A percentile compares a stretch with the other conserved stretches of the same genome.
These are phyloP conservation scores for Diaprepes abbreviatus DNA, from an alignment of 2,888 invertebrate species.

Conservation along the genomic window DNA sequence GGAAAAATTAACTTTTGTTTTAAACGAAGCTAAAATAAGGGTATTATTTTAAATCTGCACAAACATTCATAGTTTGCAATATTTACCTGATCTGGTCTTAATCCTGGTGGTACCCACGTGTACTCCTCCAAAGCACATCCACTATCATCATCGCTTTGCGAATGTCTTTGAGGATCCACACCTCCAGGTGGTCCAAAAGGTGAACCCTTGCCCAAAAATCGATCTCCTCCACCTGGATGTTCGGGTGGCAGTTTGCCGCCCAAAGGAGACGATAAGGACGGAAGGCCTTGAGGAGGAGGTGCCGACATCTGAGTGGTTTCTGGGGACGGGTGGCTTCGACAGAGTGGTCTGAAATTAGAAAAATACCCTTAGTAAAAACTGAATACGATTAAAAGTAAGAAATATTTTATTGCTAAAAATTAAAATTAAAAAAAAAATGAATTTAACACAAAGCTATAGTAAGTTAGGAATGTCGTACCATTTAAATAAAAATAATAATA, in stretches of 20 bases:
- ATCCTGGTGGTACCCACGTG: conserved; percentile 97
- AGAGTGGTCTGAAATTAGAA: conserved; percentile 79
- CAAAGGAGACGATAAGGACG: conserved; percentile 65
- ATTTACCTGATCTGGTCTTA: conserved; percentile 95
- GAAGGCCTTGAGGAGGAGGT: conserved; percentile 54
- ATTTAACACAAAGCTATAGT: no score
- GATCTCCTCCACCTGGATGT: conserved; percentile 70
- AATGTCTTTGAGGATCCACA: conserved; percentile 83
- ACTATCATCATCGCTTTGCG: conserved; percentile 97
- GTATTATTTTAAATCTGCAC: no score
- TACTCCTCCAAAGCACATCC: conserved; percentile 98
- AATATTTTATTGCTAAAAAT: no score
- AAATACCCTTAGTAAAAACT: background rate
- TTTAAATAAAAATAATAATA: no score
- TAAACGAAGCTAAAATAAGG: no score
- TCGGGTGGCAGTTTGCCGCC: conserved; percentile 64
- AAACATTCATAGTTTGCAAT: background rate
- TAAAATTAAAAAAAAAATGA: no score
- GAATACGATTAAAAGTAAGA: background rate
- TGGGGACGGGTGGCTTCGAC: conserved; percentile 85
- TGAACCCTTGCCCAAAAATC: conserved; percentile 74
- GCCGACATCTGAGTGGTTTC: conserved; percentile 64
- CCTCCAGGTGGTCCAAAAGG: conserved; percentile 70
- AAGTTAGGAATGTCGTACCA: no score
- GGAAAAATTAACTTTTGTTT: no score